Conservation (phyloP, 2,797 vertebrate species). For the Tauraco hartlaubi region DNA sequence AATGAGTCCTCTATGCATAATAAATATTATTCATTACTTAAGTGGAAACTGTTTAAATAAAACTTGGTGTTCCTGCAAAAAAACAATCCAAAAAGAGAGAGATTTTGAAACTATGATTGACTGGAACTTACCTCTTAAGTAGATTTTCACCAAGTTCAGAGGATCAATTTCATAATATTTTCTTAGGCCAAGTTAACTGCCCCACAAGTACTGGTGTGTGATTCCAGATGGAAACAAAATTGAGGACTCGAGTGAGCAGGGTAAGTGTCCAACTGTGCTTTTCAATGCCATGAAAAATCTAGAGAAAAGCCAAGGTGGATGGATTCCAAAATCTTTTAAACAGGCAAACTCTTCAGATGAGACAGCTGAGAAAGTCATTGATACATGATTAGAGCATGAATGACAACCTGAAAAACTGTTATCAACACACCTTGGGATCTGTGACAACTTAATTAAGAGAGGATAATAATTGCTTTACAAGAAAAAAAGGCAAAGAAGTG, state of each 20-base stretch:
- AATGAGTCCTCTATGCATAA: neutral
- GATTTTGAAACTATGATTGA: neutral
- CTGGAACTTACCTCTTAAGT: neutral
- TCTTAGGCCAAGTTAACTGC: neutral
- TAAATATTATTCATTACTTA: neutral
- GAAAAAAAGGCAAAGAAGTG: neutral
- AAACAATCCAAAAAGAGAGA: neutral
- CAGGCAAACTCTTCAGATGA: neutral
- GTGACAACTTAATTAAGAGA: neutral
- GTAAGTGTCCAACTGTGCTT: neutral
- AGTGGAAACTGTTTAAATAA: neutral
- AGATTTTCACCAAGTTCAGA: neutral
- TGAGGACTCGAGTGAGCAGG: neutral
- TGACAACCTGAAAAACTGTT: neutral
- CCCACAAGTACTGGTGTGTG: neutral
- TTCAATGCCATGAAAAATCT: neutral
- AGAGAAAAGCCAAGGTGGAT: conserved; percentile 7
- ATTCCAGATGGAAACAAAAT: conserved; percentile 2
- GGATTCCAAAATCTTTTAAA: conserved; percentile 32
- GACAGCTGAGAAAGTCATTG: conserved; percentile 25
- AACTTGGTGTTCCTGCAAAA: neutral
- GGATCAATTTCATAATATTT: neutral
- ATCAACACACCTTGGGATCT: neutral
- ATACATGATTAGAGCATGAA: neutral
- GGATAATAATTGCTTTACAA: neutral